Evolutionary conservation across 2,797 vertebrate genomes (phyloP), one percentile per base, ranked within the genome.

Genomic region (Rhinatrema bivittatum): DNA sequence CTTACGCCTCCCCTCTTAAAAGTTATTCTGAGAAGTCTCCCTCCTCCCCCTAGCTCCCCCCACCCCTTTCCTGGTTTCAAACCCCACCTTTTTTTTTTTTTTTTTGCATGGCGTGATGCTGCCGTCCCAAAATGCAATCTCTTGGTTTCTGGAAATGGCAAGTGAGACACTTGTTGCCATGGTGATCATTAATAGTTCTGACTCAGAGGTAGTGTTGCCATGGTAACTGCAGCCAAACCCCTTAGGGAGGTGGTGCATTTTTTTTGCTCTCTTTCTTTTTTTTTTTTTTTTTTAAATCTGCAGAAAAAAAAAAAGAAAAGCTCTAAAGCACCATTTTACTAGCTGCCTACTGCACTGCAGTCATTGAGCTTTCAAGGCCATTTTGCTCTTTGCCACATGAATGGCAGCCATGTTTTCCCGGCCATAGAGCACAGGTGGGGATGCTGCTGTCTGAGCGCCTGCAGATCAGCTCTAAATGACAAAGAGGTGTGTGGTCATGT

Each of bases 151-250:
- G 72, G 50, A 80, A 85, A 79, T 64, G 76, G 72, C 69, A 75
- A 81, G 68, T 61, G 74, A 83, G 64, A 71, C 79, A 79, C 78
- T 82, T 82, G 84, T 85, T 86, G 81, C 76, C 84, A 86, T 86
- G 76, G 82, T 67, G 76, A 86, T 64, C 44, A 59, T 57, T 77
- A 78, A 81, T 77, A 74, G 78, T 77, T 78, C 79, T 83, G 84
- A 85, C 76, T 86, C 81, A 79, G 75, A 82, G 70, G 58, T 70
- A 70, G 53, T 3, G 64, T 81, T 78, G 65, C 74, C 64, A 65
- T 44, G 66, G 76, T 64, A 84, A 84, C 79, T 21, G 47, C 68
- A 72, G 66, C 64, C 42, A 48, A 74, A 73, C n/a, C 68, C 79
- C 74, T 58, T 62, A 5, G 66, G 69, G 71, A 75, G 44, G 61